phyloP scores from a whole-genome alignment of 2,888 invertebrate species.

The Leucophora obtusa region DNA sequence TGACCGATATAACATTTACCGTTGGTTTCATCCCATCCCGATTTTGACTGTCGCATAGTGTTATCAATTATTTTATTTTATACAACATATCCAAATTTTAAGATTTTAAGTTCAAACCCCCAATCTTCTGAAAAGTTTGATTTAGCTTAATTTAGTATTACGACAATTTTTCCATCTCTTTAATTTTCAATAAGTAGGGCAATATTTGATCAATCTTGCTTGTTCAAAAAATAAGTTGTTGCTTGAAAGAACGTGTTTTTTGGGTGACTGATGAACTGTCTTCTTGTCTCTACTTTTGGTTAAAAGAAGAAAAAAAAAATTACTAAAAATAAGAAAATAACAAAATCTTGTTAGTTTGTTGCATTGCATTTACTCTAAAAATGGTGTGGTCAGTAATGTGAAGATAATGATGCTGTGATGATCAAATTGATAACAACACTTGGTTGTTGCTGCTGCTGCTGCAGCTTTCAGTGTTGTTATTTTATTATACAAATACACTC shows the following conservation, averaged over 20 bases:
- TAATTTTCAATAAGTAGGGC: neutral
- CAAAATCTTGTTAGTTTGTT: conserved; percentile 37
- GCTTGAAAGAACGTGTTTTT: neutral
- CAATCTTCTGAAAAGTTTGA: too few relatives aligned
- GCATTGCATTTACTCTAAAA: conserved; percentile 39
- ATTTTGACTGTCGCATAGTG: too few relatives aligned
- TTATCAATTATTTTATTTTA: too few relatives aligned
- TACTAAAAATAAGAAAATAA: neutral
- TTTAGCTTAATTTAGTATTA: too few relatives aligned
- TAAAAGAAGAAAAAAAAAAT: neutral
- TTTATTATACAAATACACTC: conserved; percentile 2
- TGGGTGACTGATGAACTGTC: conserved; percentile 37
- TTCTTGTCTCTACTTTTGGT: neutral
- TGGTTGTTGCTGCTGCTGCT: conserved; percentile 51
- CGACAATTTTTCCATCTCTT: neutral
- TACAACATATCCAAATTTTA: too few relatives aligned
- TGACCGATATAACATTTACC: too few relatives aligned
- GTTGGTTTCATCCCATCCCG: too few relatives aligned
- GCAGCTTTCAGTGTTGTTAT: conserved; percentile 5
- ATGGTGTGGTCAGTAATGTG: conserved; percentile 69
- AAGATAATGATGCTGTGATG: conserved; percentile 69
- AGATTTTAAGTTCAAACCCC: too few relatives aligned
- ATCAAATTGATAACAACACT: conserved; percentile 69
- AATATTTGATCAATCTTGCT: neutral
- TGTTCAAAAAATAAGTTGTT: neutral